Conservation (phyloP, 1,140 invertebrate species). For the Ostrea denselamellosa region DNA sequence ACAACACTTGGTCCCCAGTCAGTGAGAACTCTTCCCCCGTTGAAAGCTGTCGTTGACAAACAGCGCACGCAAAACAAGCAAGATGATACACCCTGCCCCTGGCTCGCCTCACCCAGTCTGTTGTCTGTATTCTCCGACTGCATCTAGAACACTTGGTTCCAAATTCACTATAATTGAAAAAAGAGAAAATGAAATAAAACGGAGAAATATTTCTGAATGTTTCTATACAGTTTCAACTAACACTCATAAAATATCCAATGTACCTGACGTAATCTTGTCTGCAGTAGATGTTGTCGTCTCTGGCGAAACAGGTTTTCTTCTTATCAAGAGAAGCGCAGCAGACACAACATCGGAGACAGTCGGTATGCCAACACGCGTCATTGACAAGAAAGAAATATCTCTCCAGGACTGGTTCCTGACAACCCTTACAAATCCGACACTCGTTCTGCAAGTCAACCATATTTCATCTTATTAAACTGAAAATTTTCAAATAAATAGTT, state of each 20-base stretch:
- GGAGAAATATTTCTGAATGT: no score
- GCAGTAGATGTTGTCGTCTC: slow-evolving; percentile 41
- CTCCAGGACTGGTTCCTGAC: background rate
- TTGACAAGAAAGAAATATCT: slow-evolving; percentile 4
- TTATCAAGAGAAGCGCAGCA: slow-evolving; percentile 25
- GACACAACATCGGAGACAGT: slow-evolving; percentile 36
- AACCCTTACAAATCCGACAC: slow-evolving; percentile 6
- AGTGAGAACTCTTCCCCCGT: slow-evolving; percentile 47
- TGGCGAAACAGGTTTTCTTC: slow-evolving; percentile 4
- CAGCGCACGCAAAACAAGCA: slow-evolving; percentile 38
- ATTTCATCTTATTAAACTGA: background rate
- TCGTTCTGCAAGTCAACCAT: background rate
- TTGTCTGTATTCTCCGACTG: background rate
- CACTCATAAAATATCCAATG: no score
- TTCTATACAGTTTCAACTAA: no score
- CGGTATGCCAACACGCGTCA: slow-evolving; percentile 23
- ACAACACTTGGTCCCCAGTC: slow-evolving; percentile 17
- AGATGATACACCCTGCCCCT: slow-evolving; percentile 40
- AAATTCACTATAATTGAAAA: slow-evolving; percentile 26
- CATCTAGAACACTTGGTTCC: slow-evolving; percentile 36
- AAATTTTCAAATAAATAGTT: no score
- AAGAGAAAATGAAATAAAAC: background rate
- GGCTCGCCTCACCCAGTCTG: slow-evolving; percentile 40
- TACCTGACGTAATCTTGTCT: slow-evolving; percentile 41
- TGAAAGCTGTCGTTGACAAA: slow-evolving; percentile 41